Evolutionary conservation across 2,888 invertebrate species (phyloP).

Genomic region (Endomychus coccineus): DNA sequence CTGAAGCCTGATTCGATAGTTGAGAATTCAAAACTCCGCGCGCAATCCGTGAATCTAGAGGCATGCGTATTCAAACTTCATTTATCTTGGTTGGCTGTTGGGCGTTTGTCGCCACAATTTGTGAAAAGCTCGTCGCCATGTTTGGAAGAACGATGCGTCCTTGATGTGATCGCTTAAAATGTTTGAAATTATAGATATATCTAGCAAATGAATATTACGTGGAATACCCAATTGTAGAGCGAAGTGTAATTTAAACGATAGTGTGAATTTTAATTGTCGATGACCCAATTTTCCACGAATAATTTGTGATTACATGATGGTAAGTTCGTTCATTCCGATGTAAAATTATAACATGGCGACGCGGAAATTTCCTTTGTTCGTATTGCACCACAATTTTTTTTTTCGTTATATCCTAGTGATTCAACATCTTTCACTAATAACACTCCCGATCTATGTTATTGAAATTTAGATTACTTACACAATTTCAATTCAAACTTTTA

Average conservation of each 20-base stretch:
- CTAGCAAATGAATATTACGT: conserved; percentile 47
- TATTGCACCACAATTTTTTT: neutral
- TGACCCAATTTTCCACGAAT: conserved; percentile 50
- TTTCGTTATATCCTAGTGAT: too few relatives aligned
- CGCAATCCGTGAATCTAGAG: conserved; percentile 16
- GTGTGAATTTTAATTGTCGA: conserved; percentile 48
- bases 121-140: conserved; percentile 48
- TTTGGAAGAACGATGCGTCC: conserved; percentile 45
- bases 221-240: conserved; percentile 48
- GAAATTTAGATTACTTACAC: too few relatives aligned
- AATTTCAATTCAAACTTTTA: too few relatives aligned
- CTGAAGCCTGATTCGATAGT: too few relatives aligned
- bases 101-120: conserved; percentile 21
- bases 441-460: too few relatives aligned
- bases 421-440: too few relatives aligned
- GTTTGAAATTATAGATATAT: conserved; percentile 47
- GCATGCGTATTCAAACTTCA: conserved; percentile 24
- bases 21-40: conserved; percentile 13
- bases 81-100: conserved; percentile 24
- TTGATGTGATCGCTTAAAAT: conserved; percentile 45
- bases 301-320: conserved; percentile 63
- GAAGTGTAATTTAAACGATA: conserved; percentile 41
- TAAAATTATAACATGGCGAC: conserved; percentile 47
- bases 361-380: conserved; percentile 31
- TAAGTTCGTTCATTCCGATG: conserved; percentile 46